A percentile compares a stretch with the other conserved stretches of the same genome.
Evolutionary conservation across 2,888 invertebrate species (phyloP).

Genomic region (Plutella xylostella): DNA sequence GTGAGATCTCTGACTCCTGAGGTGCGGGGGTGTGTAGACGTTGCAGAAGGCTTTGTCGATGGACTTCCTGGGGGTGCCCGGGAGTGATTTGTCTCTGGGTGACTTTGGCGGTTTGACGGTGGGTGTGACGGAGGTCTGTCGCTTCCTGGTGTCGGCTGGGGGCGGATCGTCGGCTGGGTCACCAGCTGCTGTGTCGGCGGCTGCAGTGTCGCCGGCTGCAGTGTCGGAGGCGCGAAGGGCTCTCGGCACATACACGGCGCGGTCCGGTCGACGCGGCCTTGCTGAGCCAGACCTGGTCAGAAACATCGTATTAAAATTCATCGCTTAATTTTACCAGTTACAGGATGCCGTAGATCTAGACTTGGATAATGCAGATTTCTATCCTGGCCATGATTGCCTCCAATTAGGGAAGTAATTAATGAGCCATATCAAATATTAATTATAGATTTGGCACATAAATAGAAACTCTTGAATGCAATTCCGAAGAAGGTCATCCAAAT

Average conservation of each 20-base stretch:
- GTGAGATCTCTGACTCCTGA: conserved; percentile 51
- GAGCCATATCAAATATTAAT: too few relatives aligned
- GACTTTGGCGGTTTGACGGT: conserved; percentile 41
- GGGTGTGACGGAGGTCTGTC: conserved; percentile 20
- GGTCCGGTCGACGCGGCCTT: conserved; percentile 76
- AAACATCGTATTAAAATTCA: too few relatives aligned
- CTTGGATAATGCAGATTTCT: too few relatives aligned
- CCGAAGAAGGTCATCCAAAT: too few relatives aligned
- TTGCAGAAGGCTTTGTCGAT: conserved; percentile 59
- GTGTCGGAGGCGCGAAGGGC: conserved; percentile 66
- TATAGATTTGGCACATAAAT: too few relatives aligned
- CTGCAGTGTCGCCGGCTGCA: conserved; percentile 19
- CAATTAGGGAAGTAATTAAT: too few relatives aligned
- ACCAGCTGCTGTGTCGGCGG: conserved; percentile 28
- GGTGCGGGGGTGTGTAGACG: conserved; percentile 64
- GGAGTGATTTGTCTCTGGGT: conserved; percentile 47
- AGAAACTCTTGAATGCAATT: too few relatives aligned
- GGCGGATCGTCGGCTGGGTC: conserved; percentile 29
- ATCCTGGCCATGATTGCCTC: too few relatives aligned
- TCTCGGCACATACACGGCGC: conserved; percentile 83
- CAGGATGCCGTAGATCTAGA: too few relatives aligned
- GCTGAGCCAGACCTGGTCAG: conserved; percentile 44
- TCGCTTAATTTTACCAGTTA: too few relatives aligned
- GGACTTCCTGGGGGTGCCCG: conserved; percentile 48
- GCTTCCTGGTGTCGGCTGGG: conserved; percentile 22